phyloP scores from a whole-genome alignment of 2,113 vertebrate species.

The Mormyrus lacerda region DNA sequence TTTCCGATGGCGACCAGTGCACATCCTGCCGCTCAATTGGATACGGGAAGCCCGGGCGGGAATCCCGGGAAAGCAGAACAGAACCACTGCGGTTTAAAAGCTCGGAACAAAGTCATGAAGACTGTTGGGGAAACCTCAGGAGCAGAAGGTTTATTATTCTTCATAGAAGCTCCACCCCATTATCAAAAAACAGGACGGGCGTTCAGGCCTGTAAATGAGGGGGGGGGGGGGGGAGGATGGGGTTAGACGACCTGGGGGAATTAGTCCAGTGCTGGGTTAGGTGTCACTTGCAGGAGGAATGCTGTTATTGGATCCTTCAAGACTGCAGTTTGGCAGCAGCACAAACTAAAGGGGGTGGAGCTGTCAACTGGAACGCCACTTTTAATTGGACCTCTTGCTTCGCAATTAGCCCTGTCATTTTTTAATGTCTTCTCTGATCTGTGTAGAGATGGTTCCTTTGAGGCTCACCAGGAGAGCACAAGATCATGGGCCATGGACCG shows the following conservation, averaged over 20 bases:
- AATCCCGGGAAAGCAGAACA: not conserved
- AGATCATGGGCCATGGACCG: not conserved
- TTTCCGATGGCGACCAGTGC: not conserved
- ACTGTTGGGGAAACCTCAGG: not conserved
- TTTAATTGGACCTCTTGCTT: not conserved
- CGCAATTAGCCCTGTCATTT: not conserved
- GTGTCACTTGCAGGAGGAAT: not conserved
- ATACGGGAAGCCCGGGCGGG: not conserved
- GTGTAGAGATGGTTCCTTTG: not conserved
- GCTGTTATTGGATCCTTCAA: not conserved
- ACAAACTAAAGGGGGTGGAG: not conserved
- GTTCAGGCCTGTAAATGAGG: not conserved
- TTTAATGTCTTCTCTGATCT: not conserved
- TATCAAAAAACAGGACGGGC: not conserved
- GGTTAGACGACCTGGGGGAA: not conserved
- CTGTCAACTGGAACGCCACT: not conserved
- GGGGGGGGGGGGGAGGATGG: not conserved
- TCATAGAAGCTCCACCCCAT: not conserved
- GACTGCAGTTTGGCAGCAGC: not conserved
- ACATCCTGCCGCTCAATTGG: not conserved
- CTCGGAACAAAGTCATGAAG: not conserved
- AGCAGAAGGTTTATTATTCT: not conserved
- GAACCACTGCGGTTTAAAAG: not conserved
- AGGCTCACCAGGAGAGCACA: not conserved
- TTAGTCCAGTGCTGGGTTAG: not conserved